Evolutionary conservation across 2,113 vertebrate species (phyloP), one percentile per base, ranked within the genome.

Genomic region (Xyrauchen texanus): DNA sequence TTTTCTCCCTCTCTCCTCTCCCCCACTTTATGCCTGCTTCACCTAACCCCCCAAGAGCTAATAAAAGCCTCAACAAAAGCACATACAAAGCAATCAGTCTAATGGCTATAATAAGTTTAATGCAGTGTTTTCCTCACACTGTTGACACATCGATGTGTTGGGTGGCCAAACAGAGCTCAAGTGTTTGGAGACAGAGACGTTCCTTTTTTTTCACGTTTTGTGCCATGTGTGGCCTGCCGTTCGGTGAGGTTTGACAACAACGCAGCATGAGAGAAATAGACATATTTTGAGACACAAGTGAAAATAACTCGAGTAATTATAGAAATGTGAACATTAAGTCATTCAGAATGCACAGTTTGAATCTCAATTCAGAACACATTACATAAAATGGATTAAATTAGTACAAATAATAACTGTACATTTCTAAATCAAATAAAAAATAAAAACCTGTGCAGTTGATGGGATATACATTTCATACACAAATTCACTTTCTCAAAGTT

Each of bases 61-160:
- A 92, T 92, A 92, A 92, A 90, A 88, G 90, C 87, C 79, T 87
- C 65, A 76, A 82, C 75, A 78, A 86, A 86, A 77, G 75, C 75
- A 7, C 75, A 8, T 77, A 91, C 88, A 92, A 90, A 90, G 88
- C 90, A 89, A 90, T 90, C 87, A 86, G 88, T 84, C 89, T 93
- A 92, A 93, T 93, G 87, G 91, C 83, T 81, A 90, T 93, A 93
- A 93, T 93, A 91, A 88, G 88, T 92, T 85, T 91, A 92, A 88
- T 84, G 86, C 76, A 83, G 83, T 90, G 87, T 90, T 88, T 87
- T 89, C 67, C 85, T 85, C 71, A 11, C 53, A 3, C 4, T 91
- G 90, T 92, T 91, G 89, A 92, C 92, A 93, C 90, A 90, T 92
- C 90, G 89, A 86, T 85, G 74, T 87, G 87, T 91, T 90, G 87